Evolutionary conservation across 2,888 invertebrate genomes (phyloP), one percentile per base, ranked within the genome.

Genomic region (Athetis lepigone): DNA sequence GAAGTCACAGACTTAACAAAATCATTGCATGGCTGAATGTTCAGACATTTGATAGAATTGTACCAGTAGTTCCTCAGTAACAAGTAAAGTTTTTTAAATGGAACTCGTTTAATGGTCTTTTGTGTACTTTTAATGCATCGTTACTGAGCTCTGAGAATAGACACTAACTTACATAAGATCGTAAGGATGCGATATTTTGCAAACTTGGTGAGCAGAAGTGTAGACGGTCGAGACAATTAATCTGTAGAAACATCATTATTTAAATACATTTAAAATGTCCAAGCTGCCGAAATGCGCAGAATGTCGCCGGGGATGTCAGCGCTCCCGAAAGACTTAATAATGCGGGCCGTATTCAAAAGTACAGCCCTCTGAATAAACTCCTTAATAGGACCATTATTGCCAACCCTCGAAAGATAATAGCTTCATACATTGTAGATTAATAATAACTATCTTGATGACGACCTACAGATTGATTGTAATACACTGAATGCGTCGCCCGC

Each of bases 71-170:
- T 70, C 37, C 18, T 27, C 11, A 42, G 46, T 29, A 70, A 49
- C n/a, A 37, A 27, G 43, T 39, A 43, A 49, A 42, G 21, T 21
- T 39, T 27, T 33, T 70, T 33, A 61, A 70, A 27, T 19, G 37
- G n/a, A 67, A 47, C 29, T 18, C 21, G 13, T 4, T n/a, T n/a
- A n/a, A n/a, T n/a, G n/a, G n/a, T n/a, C n/a, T n/a, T n/a, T n/a
- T n/a, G n/a, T n/a, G n/a, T 29, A 21, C 39, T 56, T 39, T 18
- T 8, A 7, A 39, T 4, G n/a, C 21, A 46, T 23, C 18, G 43
- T 46, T 21, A 46, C n/a, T 18, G 23, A 66, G 21, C 36, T 49
- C 23, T 49, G 23, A 37, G 54, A 43, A 47, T 25, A 23, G 6
- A 36, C 29, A 63, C 46, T 51, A 11, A 36, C 33, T n/a, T n/a